Conservation (phyloP, 2,113 vertebrate genomes). For the Cacatua alba region DNA sequence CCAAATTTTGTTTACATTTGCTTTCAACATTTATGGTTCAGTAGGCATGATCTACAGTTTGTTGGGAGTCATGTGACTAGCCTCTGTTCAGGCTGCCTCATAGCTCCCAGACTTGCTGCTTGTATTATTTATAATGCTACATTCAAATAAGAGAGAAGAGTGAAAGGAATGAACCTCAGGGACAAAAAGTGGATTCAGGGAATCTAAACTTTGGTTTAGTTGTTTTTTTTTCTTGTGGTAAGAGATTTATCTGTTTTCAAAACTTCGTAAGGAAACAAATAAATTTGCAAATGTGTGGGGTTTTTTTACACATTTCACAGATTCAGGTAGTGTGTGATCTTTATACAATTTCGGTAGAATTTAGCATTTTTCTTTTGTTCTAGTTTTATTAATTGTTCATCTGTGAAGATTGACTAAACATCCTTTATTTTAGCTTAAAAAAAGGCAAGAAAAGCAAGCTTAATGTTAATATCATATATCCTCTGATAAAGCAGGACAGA, state of each 20-base stretch:
- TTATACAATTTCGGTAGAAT: background rate
- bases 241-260: background rate
- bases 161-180: background rate
- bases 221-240: background rate
- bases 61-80: conserved; percentile 4
- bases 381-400: background rate
- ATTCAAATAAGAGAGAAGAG: background rate
- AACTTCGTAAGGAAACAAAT: background rate
- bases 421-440: background rate
- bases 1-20: conserved; percentile 60
- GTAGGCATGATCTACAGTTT: conserved; percentile 44
- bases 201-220: background rate
- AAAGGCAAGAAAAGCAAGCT: background rate
- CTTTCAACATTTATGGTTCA: conserved; percentile 39
- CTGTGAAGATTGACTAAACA: background rate
- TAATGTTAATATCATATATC: background rate
- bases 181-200: background rate
- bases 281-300: background rate
- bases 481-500: background rate
- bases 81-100: background rate
- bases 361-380: background rate
- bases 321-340: background rate
- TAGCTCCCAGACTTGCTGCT: conserved; percentile 23
- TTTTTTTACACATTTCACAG: background rate
- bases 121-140: background rate